Conservation (phyloP, 2,888 invertebrate species). For the Caenorhabditis imperialis region DNA sequence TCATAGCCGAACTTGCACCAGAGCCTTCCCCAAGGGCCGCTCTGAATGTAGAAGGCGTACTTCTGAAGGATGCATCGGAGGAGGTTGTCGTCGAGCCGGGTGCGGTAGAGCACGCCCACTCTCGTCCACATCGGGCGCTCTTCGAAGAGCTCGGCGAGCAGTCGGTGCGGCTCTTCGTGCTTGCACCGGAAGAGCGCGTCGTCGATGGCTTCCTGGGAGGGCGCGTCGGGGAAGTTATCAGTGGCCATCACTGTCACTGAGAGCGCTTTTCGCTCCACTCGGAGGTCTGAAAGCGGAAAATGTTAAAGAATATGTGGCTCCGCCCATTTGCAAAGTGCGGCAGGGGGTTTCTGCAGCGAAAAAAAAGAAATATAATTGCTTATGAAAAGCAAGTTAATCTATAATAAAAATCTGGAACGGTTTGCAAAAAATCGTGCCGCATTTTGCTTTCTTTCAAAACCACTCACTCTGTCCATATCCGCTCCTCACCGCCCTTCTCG, state of each 20-base stretch:
- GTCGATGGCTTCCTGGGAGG: slow-evolving; percentile 67
- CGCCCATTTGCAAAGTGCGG: too few relatives aligned
- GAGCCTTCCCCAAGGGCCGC: slow-evolving; percentile 92
- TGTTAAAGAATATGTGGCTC: too few relatives aligned
- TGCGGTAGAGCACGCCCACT: slow-evolving; percentile 82
- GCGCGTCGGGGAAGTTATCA: slow-evolving; percentile 71
- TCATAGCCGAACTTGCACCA: slow-evolving; percentile 94
- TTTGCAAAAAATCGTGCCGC: not conserved
- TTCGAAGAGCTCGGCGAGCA: slow-evolving; percentile 84
- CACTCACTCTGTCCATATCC: slow-evolving; percentile 73
- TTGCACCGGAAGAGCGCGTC: slow-evolving; percentile 71
- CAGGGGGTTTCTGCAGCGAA: too few relatives aligned
- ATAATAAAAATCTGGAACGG: not conserved
- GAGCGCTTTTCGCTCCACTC: slow-evolving; percentile 72
- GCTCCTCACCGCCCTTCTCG: slow-evolving; percentile 37
- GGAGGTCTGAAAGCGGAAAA: slow-evolving; percentile 61
- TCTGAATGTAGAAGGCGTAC: slow-evolving; percentile 88
- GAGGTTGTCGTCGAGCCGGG: slow-evolving; percentile 71
- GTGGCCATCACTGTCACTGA: slow-evolving; percentile 70
- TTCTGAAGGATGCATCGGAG: slow-evolving; percentile 85
- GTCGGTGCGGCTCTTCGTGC: slow-evolving; percentile 69
- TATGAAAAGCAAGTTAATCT: not conserved
- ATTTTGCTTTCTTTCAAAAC: not conserved
- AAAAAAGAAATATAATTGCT: too few relatives aligned
- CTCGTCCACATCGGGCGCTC: slow-evolving; percentile 92